phyloP scores from a whole-genome alignment of 1,140 invertebrate species.

The Tetramorium alpestre region DNA sequence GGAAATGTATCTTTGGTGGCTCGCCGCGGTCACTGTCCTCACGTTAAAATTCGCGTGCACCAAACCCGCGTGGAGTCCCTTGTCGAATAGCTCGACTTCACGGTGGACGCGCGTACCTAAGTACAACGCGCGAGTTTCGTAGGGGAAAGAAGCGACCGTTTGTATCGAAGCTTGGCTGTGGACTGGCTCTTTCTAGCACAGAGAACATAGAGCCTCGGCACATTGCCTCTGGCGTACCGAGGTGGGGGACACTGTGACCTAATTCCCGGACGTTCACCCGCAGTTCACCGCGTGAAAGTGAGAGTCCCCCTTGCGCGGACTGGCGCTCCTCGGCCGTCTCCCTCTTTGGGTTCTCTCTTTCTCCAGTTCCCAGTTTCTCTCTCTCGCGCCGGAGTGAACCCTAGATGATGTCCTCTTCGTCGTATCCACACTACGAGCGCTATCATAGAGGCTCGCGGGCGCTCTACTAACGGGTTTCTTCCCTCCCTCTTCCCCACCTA shows the following conservation, averaged over 20 bases:
- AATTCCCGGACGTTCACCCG: constrained; percentile 86
- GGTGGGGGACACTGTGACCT: constrained; percentile 85
- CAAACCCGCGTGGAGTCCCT: constrained; percentile 37
- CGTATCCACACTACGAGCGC: constrained; percentile 35
- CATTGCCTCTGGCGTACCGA: constrained; percentile 82
- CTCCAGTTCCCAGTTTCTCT: constrained; percentile 23
- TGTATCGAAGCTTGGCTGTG: constrained; percentile 83
- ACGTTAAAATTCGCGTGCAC: constrained; percentile 41
- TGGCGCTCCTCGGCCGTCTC: constrained; percentile 66
- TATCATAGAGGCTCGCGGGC: constrained; percentile 72
- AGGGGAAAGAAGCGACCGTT: constrained; percentile 79
- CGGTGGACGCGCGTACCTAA: constrained; percentile 29
- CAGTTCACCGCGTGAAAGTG: constrained; percentile 86
- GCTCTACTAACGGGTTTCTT: constrained; percentile 85
- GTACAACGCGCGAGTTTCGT: constrained; percentile 67
- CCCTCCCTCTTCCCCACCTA: constrained; percentile 70
- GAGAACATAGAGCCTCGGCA: constrained; percentile 83
- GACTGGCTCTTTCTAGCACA: constrained; percentile 84
- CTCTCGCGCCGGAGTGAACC: constrained; percentile 46
- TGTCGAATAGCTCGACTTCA: not conserved
- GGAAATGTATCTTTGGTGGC: not conserved
- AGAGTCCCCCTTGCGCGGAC: constrained; percentile 83
- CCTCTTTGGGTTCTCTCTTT: constrained; percentile 56
- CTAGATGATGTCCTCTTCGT: constrained; percentile 64
- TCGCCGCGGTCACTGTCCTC: constrained; percentile 27